phyloP scores from a whole-genome alignment of 2,888 invertebrate species.

The Bombylius discolor region DNA sequence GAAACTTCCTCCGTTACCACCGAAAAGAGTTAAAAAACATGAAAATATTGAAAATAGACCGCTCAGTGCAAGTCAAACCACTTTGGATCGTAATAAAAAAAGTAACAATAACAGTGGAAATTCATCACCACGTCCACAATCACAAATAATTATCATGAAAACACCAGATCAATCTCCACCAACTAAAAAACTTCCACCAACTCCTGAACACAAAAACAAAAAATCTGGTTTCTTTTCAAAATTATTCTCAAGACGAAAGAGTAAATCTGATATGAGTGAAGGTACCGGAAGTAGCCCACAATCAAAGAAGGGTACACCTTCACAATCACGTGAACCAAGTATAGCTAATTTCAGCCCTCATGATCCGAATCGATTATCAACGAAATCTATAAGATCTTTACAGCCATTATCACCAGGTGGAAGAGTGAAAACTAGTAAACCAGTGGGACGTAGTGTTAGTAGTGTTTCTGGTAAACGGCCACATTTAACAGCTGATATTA shows the following conservation, averaged over 20 bases:
- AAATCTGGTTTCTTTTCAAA: slow-evolving; percentile 52
- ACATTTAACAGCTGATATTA: slow-evolving; percentile 45
- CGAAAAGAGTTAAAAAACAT: slow-evolving; percentile 57
- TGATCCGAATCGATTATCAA: slow-evolving; percentile 28
- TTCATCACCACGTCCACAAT: slow-evolving; percentile 21
- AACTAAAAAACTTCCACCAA: slow-evolving; percentile 43
- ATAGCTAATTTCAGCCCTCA: slow-evolving; percentile 25
- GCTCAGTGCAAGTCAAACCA: slow-evolving; percentile 20
- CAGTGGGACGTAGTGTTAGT: slow-evolving; percentile 46
- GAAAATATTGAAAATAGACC: slow-evolving; percentile 32
- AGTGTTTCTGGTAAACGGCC: slow-evolving; percentile 48
- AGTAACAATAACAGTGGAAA: slow-evolving; percentile 14
- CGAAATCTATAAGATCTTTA: slow-evolving; percentile 26
- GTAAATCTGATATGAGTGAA: slow-evolving; percentile 38
- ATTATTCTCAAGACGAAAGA: slow-evolving; percentile 44
- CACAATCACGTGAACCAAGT: slow-evolving; percentile 29
- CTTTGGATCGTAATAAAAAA: slow-evolving; percentile 4
- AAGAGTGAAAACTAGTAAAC: slow-evolving; percentile 35
- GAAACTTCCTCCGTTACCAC: slow-evolving; percentile 64
- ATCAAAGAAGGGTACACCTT: slow-evolving; percentile 14
- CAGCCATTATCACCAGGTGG: slow-evolving; percentile 19
- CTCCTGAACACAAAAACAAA: slow-evolving; percentile 40
- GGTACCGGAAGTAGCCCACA: neutral
- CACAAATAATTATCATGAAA: slow-evolving; percentile 32
- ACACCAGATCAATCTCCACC: slow-evolving; percentile 37